Base-by-base conservation (phyloP, 1,140 invertebrate genomes). In the Saccostrea echinata region DNA sequence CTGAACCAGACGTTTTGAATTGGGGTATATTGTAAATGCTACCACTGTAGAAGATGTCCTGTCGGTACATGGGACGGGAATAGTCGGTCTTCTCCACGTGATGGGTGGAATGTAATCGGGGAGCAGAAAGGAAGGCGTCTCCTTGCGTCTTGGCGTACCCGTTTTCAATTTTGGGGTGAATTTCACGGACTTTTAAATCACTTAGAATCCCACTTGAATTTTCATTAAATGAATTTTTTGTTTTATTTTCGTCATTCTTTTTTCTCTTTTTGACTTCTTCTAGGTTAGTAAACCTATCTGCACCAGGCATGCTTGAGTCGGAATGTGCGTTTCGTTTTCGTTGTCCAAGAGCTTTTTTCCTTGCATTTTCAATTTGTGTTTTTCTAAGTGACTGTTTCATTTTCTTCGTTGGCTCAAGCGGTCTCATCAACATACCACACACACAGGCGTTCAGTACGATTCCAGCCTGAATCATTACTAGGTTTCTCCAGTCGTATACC, bases 21-120 rank as follows among this genome's bases (percentile, higher is more conserved):
- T 99, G 97, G 0, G 97, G 98, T 83, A 99, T 96, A 95, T 99
- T 97, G 43, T 97, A 96, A 12, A 99, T 97, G 35, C 98, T 98
- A 33, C 99, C 98, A 18, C 98, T 98, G 95, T 99, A 99, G 95
- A 99, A 99, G 90, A 99, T 99, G 95, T 99, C 99, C 95, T 99
- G 99, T 71, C 98, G 96, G 9, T 98, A 99, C 94, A 99, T 95
- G 3, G 99, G 99, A 21, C 98, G 96, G n/a, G 98, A 97, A 95
- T 98, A 94, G 84, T 96, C 95, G 82, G 93, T 90, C 85, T 92
- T 94, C 13, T 84, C 51, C 35, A 90, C 71, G 18, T 88, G 53
- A 51, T 85, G 57, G 12, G 87, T 53, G 6, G 84, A 89, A 9
- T 86, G 33, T 16, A 64, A 24, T 81, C 80, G 71, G 8, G 87